These are phyloP conservation scores for Rhodinocichla rosea DNA, from an alignment of 2,113 vertebrate genomes.

Conservation along the genomic window DNA sequence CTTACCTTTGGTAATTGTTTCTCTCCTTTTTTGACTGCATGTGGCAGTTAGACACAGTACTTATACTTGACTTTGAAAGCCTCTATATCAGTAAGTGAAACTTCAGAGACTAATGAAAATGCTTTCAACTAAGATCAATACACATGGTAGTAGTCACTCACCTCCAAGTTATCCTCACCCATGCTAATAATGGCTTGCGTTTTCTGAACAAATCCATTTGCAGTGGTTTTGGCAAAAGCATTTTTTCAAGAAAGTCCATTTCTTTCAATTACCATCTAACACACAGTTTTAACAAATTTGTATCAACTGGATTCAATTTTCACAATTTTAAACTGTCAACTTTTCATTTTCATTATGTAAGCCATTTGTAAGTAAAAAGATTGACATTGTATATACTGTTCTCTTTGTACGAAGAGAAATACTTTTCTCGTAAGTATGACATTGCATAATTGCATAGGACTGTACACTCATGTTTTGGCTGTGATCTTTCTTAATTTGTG, in stretches of 20 bases:
- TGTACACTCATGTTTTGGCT: background rate
- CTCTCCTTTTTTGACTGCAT: background rate
- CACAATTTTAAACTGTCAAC: background rate
- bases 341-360: background rate
- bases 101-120: background rate
- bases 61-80: background rate
- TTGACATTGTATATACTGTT: background rate
- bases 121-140: background rate
- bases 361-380: background rate
- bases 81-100: background rate
- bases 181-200: background rate
- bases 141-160: background rate
- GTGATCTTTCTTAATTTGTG: background rate
- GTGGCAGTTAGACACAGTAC: background rate
- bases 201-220: background rate
- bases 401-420: background rate
- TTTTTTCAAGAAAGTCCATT: background rate
- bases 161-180: background rate
- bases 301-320: background rate
- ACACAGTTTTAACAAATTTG: background rate
- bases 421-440: background rate
- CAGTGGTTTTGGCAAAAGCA: background rate
- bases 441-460: background rate
- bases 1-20: background rate
- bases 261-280: background rate